Conservation (phyloP, 2,113 vertebrate species). For the Hipposideros armiger region DNA sequence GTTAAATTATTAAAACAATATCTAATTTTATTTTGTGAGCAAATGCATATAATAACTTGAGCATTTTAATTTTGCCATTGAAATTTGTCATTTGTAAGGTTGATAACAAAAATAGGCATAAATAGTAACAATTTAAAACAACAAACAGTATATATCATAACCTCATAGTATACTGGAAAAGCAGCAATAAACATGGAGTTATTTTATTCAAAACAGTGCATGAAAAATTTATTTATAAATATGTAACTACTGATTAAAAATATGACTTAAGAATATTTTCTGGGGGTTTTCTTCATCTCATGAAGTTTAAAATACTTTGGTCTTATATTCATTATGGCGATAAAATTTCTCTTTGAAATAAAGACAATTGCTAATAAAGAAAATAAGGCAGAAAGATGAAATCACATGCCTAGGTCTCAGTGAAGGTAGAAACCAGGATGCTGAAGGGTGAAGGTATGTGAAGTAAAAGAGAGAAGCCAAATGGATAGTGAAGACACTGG, state of each 20-base stretch:
- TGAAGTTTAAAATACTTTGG: constrained; percentile 21
- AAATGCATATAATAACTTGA: background rate
- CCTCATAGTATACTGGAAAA: background rate
- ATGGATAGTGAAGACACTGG: background rate
- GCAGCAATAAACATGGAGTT: background rate
- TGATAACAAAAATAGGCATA: constrained; percentile 52
- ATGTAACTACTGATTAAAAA: constrained; percentile 12
- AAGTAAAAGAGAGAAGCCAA: constrained; percentile 4
- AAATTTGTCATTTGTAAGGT: constrained; percentile 35
- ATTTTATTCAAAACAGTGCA: constrained; percentile 16
- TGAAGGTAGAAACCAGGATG: constrained; percentile 25
- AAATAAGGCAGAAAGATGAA: constrained; percentile 36
- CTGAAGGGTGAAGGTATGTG: background rate
- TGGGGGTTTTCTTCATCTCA: background rate
- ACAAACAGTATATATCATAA: background rate
- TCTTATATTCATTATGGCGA: background rate
- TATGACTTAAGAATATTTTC: constrained; percentile 5
- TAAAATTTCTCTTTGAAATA: constrained; percentile 56
- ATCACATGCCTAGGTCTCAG: background rate
- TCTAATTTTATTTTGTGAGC: constrained; percentile 32
- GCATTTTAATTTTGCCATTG: constrained; percentile 16
- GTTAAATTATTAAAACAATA: constrained; percentile 16
- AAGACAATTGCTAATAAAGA: constrained; percentile 17
- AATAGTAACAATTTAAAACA: constrained; percentile 8
- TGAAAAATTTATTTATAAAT: background rate